Evolutionary conservation across 2,113 vertebrate species (phyloP).

Genomic region (Mirounga angustirostris): DNA sequence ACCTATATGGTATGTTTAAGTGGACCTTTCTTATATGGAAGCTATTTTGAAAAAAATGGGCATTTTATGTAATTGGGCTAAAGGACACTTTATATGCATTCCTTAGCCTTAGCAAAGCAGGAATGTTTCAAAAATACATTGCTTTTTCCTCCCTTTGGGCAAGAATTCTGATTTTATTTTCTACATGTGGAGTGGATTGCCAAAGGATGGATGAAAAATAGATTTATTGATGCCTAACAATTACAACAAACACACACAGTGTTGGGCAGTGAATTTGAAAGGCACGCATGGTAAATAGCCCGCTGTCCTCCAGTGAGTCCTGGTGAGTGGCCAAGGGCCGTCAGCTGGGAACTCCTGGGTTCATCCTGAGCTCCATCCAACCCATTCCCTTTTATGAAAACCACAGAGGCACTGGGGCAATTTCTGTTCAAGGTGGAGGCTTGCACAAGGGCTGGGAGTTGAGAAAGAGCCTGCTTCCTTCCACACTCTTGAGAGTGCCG

Average conservation of each 20-base stretch:
- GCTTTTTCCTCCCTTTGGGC: neutral
- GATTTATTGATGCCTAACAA: neutral
- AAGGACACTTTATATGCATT: neutral
- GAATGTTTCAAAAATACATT: neutral
- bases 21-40: neutral
- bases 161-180: conserved; percentile 47
- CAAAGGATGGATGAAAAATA: neutral
- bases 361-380: neutral
- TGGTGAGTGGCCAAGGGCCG: neutral
- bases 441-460: conserved; percentile 29
- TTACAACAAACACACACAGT: neutral
- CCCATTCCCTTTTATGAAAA: neutral
- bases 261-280: neutral
- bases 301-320: neutral
- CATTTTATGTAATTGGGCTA: neutral
- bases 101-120: neutral
- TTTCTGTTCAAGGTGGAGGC: neutral
- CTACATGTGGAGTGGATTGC: neutral
- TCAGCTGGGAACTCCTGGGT: neutral
- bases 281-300: neutral
- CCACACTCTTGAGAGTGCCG: neutral
- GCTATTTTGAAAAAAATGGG: neutral
- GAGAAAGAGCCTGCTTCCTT: neutral
- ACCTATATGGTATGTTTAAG: neutral
- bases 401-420: fast-evolving